Conservation (phyloP, 1,140 invertebrate genomes). For the Matsumurasca onukii region DNA sequence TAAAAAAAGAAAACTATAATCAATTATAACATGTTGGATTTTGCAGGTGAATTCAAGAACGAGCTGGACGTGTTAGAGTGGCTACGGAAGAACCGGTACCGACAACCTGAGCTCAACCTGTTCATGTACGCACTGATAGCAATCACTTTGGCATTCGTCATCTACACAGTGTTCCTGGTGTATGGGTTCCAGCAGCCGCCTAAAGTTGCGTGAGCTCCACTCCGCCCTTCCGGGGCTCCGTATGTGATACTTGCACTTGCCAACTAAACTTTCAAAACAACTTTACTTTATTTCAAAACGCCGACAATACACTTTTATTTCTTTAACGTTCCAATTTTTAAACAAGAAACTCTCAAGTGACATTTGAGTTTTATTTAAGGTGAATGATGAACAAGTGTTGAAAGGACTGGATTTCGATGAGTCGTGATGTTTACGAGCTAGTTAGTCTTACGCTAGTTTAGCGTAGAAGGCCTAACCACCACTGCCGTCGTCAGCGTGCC, state of each 20-base stretch:
- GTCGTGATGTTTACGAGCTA: too few species aligned
- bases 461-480: not conserved
- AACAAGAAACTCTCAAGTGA: not conserved
- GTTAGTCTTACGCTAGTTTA: not conserved
- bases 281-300: too few species aligned
- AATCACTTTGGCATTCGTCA: slow-evolving; percentile 78
- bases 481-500: not conserved
- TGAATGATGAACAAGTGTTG: too few species aligned
- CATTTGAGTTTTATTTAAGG: not conserved
- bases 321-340: too few species aligned
- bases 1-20: too few species aligned
- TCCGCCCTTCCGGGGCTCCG: too few species aligned
- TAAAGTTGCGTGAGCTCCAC: slow-evolving; percentile 24
- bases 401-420: too few species aligned
- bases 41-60: slow-evolving; percentile 73
- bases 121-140: slow-evolving; percentile 93
- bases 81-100: slow-evolving; percentile 89
- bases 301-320: too few species aligned
- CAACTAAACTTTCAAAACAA: too few species aligned
- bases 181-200: slow-evolving; percentile 70
- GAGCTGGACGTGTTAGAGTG: slow-evolving; percentile 91
- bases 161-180: slow-evolving; percentile 88
- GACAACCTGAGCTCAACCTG: slow-evolving; percentile 89
- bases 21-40: too few species aligned
- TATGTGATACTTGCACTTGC: not conserved